Evolutionary conservation across 2,888 invertebrate species (phyloP), one percentile per base, ranked within the genome.

Genomic region (Zhengitettix transpicula): DNA sequence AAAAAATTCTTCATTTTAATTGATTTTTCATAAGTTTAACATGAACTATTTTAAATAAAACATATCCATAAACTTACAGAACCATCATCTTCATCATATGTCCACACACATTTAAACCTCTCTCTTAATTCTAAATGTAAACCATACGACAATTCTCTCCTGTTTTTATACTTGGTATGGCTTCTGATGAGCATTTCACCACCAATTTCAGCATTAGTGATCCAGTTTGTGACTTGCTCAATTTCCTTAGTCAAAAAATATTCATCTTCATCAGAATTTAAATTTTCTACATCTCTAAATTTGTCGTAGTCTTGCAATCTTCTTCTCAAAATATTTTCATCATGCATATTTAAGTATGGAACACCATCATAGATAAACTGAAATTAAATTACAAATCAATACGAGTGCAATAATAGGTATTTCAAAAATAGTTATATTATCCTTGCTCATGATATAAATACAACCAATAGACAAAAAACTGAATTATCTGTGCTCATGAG

Each of bases 281-380:
- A 66, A 40, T 58, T 61, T 57, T 58, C 55, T 17, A 69, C 71
- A 42, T 65, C 64, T 10, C 68, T 62, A 53, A 66, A 65, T 28
- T 68, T 67, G 3, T 66, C 64, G 7, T 65, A 62, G 0, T 67
- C 11, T 70, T 68, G 63, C 1, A 80, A 62, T 47, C 74, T 69
- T 52, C 72, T 62, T 3, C 66, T 63, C 0, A 80, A 66, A 56
- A 69, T 67, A 0, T 61, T 64, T 67, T 80, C 80, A 66, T 83
- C 80, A 5, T 66, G 67, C 66, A 76, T 77, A 68, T 82, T 83
- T 28, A 88, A 69, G 67, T 79, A 88, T 3, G 85, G 79, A 56
- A 88, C 75, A 9, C 87, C 87, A 65, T 81, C 75, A 69, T 83
- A 81, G 16, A 78, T 76, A 66, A 83, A 81, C 88, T 88, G 75